Percentiles rank a stretch among this genome's conserved stretches.
These are phyloP conservation scores for Caenorhabditis tropicalis DNA, from an alignment of 1,140 invertebrate species.

Conservation along the genomic window DNA sequence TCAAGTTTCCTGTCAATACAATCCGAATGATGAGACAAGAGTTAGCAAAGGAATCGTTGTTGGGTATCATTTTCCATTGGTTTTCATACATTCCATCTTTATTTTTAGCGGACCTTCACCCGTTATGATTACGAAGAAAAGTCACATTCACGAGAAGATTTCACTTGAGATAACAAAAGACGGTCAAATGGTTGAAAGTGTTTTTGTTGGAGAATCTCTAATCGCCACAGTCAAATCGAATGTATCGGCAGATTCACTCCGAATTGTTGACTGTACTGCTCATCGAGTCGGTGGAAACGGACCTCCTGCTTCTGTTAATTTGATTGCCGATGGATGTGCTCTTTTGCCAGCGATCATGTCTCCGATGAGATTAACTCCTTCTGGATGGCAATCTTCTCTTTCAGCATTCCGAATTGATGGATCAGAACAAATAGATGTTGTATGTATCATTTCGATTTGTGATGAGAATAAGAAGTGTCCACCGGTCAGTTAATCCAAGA, in stretches of 20 bases:
- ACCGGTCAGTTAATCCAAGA: neutral
- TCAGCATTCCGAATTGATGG: slow-evolving; percentile 49
- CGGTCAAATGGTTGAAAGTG: slow-evolving; percentile 30
- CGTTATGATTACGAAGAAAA: slow-evolving; percentile 13
- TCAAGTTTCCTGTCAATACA: slow-evolving; percentile 50
- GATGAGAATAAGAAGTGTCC: slow-evolving; percentile 3
- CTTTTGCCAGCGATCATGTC: slow-evolving; percentile 48
- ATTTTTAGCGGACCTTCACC: slow-evolving; percentile 32
- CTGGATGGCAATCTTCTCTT: slow-evolving; percentile 46
- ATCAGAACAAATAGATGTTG: slow-evolving; percentile 48
- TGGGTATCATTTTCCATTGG: neutral
- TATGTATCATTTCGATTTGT: slow-evolving; percentile 44
- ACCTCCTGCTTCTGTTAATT: slow-evolving; percentile 14
- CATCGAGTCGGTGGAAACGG: slow-evolving; percentile 31
- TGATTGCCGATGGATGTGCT: slow-evolving; percentile 53
- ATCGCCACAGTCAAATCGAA: neutral
- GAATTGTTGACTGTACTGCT: slow-evolving; percentile 45
- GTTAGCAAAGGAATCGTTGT: slow-evolving; percentile 42
- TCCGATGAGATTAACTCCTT: slow-evolving; percentile 35
- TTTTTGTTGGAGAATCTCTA: slow-evolving; percentile 31
- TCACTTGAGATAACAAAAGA: slow-evolving; percentile 44
- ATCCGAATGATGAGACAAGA: slow-evolving; percentile 27
- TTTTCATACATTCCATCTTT: neutral
- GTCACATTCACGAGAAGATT: neutral
- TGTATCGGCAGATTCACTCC: slow-evolving; percentile 21